Base-by-base conservation (phyloP, 2,797 vertebrate species). In the Semotilus atromaculatus region DNA sequence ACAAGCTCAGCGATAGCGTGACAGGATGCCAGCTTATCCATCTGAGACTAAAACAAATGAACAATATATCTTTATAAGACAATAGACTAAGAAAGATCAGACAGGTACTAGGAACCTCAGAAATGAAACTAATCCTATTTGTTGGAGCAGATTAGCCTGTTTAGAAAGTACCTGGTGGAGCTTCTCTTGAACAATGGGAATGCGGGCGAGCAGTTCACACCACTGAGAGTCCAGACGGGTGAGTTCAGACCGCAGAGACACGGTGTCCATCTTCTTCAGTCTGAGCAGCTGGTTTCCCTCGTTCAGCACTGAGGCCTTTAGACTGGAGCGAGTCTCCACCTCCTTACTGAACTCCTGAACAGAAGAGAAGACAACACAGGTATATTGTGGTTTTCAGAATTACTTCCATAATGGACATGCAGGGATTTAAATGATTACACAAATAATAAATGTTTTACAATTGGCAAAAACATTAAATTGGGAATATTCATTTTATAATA, bases 291-390 rank as follows among this genome's bases (percentile, higher is more conserved):
- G 97, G 89, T 97, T 98, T 13, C 98, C 98, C 1, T 95, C 97
- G 88, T 95, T 98, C 53, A 99, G 89, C 55, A 99, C 98, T 26
- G 97, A 98, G 0, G 97, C 95, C 58, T 98, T 98, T 88, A 98
- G 93, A 14, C 95, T 96, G 0, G 97, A 98, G 87, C 97, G 98
- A 9, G 96, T 96, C 83, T 99, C 98, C 51, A 99, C 98, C 89
- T 99, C 98, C 93, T 99, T 99, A 81, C 97, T 99, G 95, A 99
- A 99, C 80, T 99, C 97, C 98, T 99, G 83, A 36, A 85, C 36
- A 26, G 4, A 29, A 58, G 16, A 66, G 1, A 83, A 31, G 21
- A 62, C 10, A 21, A 71, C 67, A 40, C 31, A 53, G n/a, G 45
- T 36, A 72, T 66, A 8, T 34, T 23, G 62, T 13, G 36, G 7